Evolutionary conservation across 2,888 invertebrate genomes (phyloP).

Genomic region (Eumacrocentrus americanus): DNA sequence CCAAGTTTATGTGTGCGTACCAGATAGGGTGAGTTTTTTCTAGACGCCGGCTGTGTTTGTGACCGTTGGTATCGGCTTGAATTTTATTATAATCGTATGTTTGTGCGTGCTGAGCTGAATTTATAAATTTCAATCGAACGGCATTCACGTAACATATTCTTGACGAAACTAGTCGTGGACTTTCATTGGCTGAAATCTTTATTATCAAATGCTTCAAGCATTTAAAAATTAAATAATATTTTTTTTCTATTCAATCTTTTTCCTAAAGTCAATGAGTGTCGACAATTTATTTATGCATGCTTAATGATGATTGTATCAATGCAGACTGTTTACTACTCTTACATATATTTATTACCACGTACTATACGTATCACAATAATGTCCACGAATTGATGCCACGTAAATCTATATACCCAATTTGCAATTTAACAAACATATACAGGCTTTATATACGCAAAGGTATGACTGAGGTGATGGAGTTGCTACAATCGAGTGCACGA

Average conservation of each 20-base stretch:
- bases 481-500: constrained; percentile 1
- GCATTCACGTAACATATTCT: constrained; percentile 20
- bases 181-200: not conserved
- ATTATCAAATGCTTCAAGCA: not conserved
- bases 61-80: constrained; percentile 33
- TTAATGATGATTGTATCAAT: constrained; percentile 34
- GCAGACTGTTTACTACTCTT: constrained; percentile 23
- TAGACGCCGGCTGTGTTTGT: constrained; percentile 35
- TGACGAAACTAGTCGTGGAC: not conserved
- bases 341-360: constrained; percentile 14
- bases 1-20: constrained; percentile 32
- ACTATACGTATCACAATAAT: constrained; percentile 19
- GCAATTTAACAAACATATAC: constrained; percentile 54
- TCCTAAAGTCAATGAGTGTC: constrained; percentile 8
- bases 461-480: not conserved
- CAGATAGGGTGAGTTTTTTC: constrained; percentile 35
- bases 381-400: constrained; percentile 23
- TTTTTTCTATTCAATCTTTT: not conserved
- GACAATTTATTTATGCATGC: constrained; percentile 31
- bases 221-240: not conserved
- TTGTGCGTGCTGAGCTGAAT: constrained; percentile 36
- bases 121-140: constrained; percentile 17
- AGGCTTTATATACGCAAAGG: constrained; percentile 48
- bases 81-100: constrained; percentile 32
- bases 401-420: constrained; percentile 12